These are phyloP conservation scores for Athrips mouffetella DNA, from an alignment of 2,888 invertebrate genomes.

Conservation along the genomic window DNA sequence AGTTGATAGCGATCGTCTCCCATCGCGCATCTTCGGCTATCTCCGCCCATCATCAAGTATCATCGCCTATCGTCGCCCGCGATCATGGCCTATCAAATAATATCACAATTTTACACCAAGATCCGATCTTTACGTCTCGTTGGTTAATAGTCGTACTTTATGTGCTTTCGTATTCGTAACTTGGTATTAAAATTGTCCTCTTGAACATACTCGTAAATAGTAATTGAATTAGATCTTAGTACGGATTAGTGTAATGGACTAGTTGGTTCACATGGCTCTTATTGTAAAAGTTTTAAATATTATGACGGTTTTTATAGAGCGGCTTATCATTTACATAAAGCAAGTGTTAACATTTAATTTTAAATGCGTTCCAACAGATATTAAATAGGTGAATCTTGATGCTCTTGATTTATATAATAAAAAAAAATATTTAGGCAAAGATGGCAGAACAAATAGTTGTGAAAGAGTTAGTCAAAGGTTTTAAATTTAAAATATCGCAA, in stretches of 20 bases:
- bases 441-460: too few relatives aligned
- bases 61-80: conserved; percentile 43
- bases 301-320: not conserved
- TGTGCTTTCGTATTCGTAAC: not conserved
- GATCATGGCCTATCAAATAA: conserved; percentile 56
- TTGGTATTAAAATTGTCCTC: not conserved
- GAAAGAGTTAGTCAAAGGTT: too few relatives aligned
- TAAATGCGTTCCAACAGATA: not conserved
- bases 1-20: conserved; percentile 46
- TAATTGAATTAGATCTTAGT: conserved; percentile 8
- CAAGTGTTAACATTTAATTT: not conserved
- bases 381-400: too few relatives aligned
- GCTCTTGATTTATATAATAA: too few relatives aligned
- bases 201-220: not conserved
- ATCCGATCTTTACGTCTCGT: conserved; percentile 44
- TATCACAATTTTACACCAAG: conserved; percentile 56
- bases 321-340: not conserved
- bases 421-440: too few relatives aligned
- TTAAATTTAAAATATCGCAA: too few relatives aligned
- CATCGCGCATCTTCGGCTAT: conserved; percentile 22
- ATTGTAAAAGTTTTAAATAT: not conserved
- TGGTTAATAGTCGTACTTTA: conserved; percentile 5
- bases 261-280: not conserved
- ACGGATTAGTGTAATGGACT: not conserved
- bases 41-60: not conserved